phyloP scores from a whole-genome alignment of 2,113 vertebrate genomes.

The Climacteris rufus region DNA sequence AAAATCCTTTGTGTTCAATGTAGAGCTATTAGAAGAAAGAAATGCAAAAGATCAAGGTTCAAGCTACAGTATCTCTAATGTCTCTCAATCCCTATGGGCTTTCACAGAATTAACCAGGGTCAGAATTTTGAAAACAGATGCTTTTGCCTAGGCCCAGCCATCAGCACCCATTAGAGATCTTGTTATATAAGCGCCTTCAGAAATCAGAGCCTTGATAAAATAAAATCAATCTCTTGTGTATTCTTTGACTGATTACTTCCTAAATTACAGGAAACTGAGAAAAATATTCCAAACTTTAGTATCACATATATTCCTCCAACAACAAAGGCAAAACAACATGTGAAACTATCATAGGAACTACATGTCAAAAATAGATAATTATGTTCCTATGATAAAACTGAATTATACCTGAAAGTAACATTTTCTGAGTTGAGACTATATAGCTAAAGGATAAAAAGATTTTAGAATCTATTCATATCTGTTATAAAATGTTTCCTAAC shows the following conservation, averaged over 20 bases:
- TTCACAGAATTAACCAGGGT: not conserved
- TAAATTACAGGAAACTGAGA: not conserved
- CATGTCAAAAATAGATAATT: not conserved
- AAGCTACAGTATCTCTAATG: not conserved
- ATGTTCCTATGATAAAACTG: not conserved
- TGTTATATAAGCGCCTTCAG: not conserved
- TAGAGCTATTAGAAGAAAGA: not conserved
- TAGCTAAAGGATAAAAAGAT: not conserved
- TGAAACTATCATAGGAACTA: not conserved
- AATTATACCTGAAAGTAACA: not conserved
- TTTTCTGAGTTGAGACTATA: not conserved
- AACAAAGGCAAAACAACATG: not conserved
- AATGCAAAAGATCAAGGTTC: not conserved
- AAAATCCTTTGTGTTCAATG: not conserved
- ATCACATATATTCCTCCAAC: not conserved
- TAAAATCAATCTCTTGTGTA: not conserved
- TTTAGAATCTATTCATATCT: not conserved
- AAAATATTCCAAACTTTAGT: not conserved
- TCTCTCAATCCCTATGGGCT: not conserved
- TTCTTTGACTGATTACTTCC: not conserved
- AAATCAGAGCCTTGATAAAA: not conserved
- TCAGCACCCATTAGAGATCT: not conserved
- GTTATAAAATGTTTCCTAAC: not conserved
- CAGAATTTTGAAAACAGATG: not conserved
- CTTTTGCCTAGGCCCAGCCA: not conserved